phyloP scores from a whole-genome alignment of 2,888 invertebrate species.

The Diadegma fenestrale region DNA sequence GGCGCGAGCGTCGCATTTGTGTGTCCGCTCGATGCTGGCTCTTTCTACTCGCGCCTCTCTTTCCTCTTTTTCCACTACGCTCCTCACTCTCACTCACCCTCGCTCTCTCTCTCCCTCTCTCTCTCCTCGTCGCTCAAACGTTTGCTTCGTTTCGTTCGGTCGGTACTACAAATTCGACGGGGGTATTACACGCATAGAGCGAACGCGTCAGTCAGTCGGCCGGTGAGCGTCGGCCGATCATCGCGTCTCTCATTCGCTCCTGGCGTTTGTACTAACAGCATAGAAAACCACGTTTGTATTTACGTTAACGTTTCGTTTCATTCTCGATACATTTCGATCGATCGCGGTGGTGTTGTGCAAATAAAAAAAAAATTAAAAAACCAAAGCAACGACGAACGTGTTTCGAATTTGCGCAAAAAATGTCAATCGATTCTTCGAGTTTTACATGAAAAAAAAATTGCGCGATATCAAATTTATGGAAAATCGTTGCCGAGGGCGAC shows the following conservation, averaged over 20 bases:
- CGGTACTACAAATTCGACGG: slow-evolving; percentile 48
- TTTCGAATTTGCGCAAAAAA: not conserved
- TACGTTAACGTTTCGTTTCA: slow-evolving; percentile 11
- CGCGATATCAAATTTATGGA: not conserved
- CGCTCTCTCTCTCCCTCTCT: slow-evolving; percentile 10
- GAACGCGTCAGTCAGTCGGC: slow-evolving; percentile 64
- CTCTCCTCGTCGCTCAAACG: slow-evolving; percentile 26
- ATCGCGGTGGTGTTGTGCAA: slow-evolving; percentile 10
- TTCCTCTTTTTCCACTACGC: slow-evolving; percentile 28
- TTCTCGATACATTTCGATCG: not conserved
- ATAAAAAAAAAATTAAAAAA: too few species aligned
- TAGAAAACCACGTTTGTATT: not conserved
- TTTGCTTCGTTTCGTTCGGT: slow-evolving; percentile 31
- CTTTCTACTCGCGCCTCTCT: slow-evolving; percentile 33
- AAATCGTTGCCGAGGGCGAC: not conserved
- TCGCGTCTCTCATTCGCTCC: slow-evolving; percentile 29
- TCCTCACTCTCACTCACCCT: not conserved
- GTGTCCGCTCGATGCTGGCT: slow-evolving; percentile 37
- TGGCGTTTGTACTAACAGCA: not conserved
- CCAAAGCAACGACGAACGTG: not conserved
- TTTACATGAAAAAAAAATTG: not conserved
- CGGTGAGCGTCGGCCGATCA: slow-evolving; percentile 59
- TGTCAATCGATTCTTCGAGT: not conserved
- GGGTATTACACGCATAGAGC: slow-evolving; percentile 44
- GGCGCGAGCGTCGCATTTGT: slow-evolving; percentile 58